These are phyloP conservation scores for Uria lomvia DNA, from an alignment of 2,113 vertebrate species.

Conservation along the genomic window DNA sequence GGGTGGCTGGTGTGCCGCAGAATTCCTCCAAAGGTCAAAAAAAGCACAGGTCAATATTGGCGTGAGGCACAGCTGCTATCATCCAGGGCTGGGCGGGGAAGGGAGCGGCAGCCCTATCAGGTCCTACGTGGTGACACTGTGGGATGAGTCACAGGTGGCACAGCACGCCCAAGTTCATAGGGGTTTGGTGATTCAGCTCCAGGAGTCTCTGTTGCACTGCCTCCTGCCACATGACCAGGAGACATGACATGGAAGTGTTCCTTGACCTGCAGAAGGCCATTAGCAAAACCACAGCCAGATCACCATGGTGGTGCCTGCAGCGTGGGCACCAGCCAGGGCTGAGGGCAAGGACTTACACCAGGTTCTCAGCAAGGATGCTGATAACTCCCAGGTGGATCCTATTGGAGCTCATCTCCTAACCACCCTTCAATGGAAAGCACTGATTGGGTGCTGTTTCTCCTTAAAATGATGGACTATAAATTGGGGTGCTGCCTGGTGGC, in stretches of 20 bases:
- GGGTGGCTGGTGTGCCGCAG: neutral
- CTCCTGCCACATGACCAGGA: neutral
- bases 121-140: neutral
- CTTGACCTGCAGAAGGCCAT: neutral
- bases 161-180: fast-evolving
- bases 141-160: neutral
- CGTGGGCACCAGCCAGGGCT: neutral
- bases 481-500: neutral
- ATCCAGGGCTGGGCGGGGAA: neutral
- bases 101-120: neutral
- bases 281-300: neutral
- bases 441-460: neutral
- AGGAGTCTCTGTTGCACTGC: neutral
- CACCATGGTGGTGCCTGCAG: neutral
- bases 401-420: neutral
- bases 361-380: fast-evolving
- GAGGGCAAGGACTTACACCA: neutral
- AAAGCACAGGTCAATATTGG: neutral
- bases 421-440: neutral
- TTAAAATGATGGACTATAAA: neutral
- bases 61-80: neutral
- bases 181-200: neutral
- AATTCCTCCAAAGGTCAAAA: neutral
- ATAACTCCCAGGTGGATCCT: neutral
- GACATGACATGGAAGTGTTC: neutral